Evolutionary conservation across 1,140 invertebrate genomes (phyloP), one percentile per base, ranked within the genome.

Genomic region (Ips nitidus): DNA sequence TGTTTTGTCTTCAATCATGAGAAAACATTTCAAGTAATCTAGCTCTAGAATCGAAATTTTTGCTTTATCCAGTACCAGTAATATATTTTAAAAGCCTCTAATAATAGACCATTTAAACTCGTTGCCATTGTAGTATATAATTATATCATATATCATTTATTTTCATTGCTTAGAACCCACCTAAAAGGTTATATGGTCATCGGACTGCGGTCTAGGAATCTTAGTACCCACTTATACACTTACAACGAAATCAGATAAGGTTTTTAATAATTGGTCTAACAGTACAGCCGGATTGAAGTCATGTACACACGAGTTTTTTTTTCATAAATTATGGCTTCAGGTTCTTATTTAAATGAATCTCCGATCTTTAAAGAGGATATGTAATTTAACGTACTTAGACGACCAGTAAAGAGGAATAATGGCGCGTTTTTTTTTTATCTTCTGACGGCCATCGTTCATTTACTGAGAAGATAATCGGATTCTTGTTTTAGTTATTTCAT

Each of bases 251-350:
- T 74, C 73, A 74, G 73, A 74, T 74, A 72, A 74, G 69, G 47
- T 63, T 57, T 74, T 74, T 69, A 71, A 71, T 71, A 74, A 71
- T 71, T 74, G 72, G 72, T 74, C 66, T 74, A 71, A 74, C 70
- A 71, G 70, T 68, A 74, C 70, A 66, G 61, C 64, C 52, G 50
- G 65, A 70, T 73, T 70, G 69, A 61, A 63, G 65, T 70, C 64
- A 73, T 74, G 68, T 69, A 69, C 71, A 72, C 71, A 70, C 68
- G 70, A 64, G 67, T 73, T 72, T 72, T 70, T 2, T 22, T 22
- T 22, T 22, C 22, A 65, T 66, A 73, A 69, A 70, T 70, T 62
- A 69, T 73, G 60, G 64, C 68, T 72, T 59, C 71, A 47, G 63
- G 71, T 72, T 59, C 64, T 41, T 58, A 72, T 72, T 69, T 69